Base-by-base conservation (phyloP, 2,888 invertebrate species). In the Willowsia nigromaculata region DNA sequence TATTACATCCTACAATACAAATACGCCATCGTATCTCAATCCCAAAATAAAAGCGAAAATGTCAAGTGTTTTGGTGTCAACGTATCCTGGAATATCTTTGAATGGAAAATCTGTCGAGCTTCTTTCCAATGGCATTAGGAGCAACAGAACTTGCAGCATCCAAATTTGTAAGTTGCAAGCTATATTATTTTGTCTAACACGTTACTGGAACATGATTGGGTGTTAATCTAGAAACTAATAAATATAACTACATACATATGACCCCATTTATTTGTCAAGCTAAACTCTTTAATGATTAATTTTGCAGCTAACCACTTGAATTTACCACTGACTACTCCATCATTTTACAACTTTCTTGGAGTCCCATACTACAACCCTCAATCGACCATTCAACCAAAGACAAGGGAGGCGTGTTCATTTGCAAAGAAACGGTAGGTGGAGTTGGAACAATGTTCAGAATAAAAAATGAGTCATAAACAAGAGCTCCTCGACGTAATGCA, bases 61-160 rank as follows among this genome's bases (percentile, higher is more conserved):
- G 81, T 88, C 90, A 62, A 88, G 85, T 33, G 85, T 90, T 22
- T 33, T 90, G 30, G 85, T 89, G 15, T 68, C 90, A 18, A 89
- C 89, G 3, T 89, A 89, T 47, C 89, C 91, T 27, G 91, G 91
- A 43, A 59, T 59, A 9, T 89, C 91, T 9, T 47, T 91, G 22
- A 83, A 78, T 33, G 90, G 91, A 18, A 86, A 86, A 76, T 90
- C 91, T 18, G 91, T 90, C 3, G 91, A 91, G 43, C 25, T 91
- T 40, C 47, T 91, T 0, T 91, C 91, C 4, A 91, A 91, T 85
- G 89, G 90, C 13, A 91, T 91, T 11, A 56, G 90, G 6, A 91
- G 90, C 83, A 91, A 91, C 62, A 89, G 91, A 50, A 91, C 91
- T 9, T 91, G 91, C 76, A 91, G 89, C 30, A 85, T 91, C 53